A percentile compares a stretch with the other conserved stretches of the same genome.
phyloP scores from a whole-genome alignment of 2,113 vertebrate genomes.

The Odobenus rosmarus region DNA sequence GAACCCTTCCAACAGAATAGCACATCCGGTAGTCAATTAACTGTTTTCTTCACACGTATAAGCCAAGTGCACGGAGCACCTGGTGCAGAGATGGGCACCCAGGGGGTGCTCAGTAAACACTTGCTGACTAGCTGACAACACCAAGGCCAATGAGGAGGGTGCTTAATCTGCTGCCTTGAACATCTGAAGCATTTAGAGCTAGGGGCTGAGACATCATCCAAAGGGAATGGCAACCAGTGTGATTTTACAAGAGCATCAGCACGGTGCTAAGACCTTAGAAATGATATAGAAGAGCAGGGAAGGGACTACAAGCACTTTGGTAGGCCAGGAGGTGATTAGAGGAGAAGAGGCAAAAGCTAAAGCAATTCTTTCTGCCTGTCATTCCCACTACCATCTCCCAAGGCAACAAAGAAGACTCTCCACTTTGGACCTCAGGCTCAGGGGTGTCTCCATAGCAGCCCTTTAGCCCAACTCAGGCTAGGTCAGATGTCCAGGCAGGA shows the following conservation, averaged over 20 bases:
- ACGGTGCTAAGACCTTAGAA: background rate
- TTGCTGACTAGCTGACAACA: conserved; percentile 4
- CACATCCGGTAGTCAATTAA: conserved; percentile 28
- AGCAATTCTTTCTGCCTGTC: background rate
- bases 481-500: background rate
- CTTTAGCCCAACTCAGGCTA: background rate
- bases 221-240: background rate
- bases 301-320: background rate
- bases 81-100: conserved; percentile 36
- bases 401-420: background rate
- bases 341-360: background rate
- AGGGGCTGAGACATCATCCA: background rate
- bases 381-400: background rate
- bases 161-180: background rate
- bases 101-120: background rate
- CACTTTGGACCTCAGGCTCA: background rate
- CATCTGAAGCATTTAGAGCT: background rate
- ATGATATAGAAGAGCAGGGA: background rate
- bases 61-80: background rate
- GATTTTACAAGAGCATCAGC: background rate
- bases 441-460: background rate
- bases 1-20: conserved; percentile 33
- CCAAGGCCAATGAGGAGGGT: background rate
- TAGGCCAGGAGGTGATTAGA: background rate
- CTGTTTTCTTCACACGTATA: conserved; percentile 38